These are phyloP conservation scores for Biston betularia DNA, from an alignment of 2,888 invertebrate species.

Conservation along the genomic window DNA sequence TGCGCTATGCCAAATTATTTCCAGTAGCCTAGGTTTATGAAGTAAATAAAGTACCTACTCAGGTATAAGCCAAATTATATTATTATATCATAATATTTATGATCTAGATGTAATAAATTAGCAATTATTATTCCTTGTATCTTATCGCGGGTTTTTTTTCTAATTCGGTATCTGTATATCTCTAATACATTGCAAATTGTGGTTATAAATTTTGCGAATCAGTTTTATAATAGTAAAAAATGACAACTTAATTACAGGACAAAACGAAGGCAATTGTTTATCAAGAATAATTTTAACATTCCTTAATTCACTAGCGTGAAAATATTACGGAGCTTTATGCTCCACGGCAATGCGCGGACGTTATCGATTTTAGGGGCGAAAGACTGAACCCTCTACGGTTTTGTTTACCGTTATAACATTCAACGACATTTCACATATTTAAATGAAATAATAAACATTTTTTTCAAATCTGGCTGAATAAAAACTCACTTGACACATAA, in stretches of 20 bases:
- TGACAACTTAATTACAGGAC: background rate
- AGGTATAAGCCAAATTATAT: too few relatives aligned
- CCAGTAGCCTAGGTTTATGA: background rate
- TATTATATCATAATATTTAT: too few relatives aligned
- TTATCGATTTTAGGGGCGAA: slow-evolving; percentile 76
- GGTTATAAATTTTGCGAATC: background rate
- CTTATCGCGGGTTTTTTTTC: background rate
- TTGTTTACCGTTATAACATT: slow-evolving; percentile 54
- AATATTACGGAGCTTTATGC: slow-evolving; percentile 37
- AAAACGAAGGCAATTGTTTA: slow-evolving; percentile 17
- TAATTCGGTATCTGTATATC: too few relatives aligned
- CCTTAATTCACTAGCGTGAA: slow-evolving; percentile 41
- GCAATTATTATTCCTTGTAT: too few relatives aligned
- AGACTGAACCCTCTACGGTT: slow-evolving; percentile 60
- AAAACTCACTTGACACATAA: slow-evolving; percentile 33
- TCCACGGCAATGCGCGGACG: slow-evolving; percentile 68
- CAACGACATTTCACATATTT: slow-evolving; percentile 37
- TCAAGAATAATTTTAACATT: slow-evolving; percentile 30
- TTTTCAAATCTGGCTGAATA: slow-evolving; percentile 29
- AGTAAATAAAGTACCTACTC: background rate
- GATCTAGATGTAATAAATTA: too few relatives aligned
- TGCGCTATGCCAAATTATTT: background rate
- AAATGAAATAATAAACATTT: slow-evolving; percentile 35
- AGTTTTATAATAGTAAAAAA: background rate
- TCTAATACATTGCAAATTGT: background rate